Evolutionary conservation across 2,797 vertebrate species (phyloP), one percentile per base, ranked within the genome.

Genomic region (Etheostoma nigrum): DNA sequence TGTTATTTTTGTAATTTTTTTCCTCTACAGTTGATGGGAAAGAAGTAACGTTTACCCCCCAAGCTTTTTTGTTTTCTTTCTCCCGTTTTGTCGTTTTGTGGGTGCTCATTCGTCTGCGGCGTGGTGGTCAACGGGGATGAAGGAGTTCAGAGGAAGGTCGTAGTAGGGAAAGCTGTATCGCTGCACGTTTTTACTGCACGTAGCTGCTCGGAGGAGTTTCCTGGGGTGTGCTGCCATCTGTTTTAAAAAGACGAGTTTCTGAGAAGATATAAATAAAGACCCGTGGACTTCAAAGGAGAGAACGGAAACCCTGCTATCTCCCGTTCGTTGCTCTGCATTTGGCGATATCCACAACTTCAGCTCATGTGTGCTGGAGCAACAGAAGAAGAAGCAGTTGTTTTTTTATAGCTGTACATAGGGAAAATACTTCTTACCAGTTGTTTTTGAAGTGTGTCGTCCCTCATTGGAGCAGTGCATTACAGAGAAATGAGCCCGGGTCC

Each of bases 81-180:
- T n/a, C 52, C 69, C 33, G 59, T 84, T 78, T 8, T 23, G 23
- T 62, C 53, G 67, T 77, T 86, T 83, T 85, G 79, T 81, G 85
- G 78, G 75, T 77, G 87, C 81, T 77, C 61, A 25, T 62, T 68
- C 68, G 85, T 81, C 74, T 23, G 88, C 82, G 87, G 90, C 91
- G 90, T 74, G 91, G 88, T 90, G 92, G 89, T 90, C 90, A 90
- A 76, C 76, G 87, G 83, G 87, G 90, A 87, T 93, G 90, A 94
- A 82, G 88, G 91, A 93, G 93, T 93, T 93, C 89, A 94, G 79
- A 78, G 92, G 91, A 94, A 92, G 88, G 91, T 92, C 92, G 91
- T 79, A 62, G 86, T 69, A 63, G 86, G 72, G 71, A 89, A 81
- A 84, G 71, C 86, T 72, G 74, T 55, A 49, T 54, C 60, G 69